phyloP scores from a whole-genome alignment of 64 coral and sea anemone species.

The Astreopora myriophthalma region DNA sequence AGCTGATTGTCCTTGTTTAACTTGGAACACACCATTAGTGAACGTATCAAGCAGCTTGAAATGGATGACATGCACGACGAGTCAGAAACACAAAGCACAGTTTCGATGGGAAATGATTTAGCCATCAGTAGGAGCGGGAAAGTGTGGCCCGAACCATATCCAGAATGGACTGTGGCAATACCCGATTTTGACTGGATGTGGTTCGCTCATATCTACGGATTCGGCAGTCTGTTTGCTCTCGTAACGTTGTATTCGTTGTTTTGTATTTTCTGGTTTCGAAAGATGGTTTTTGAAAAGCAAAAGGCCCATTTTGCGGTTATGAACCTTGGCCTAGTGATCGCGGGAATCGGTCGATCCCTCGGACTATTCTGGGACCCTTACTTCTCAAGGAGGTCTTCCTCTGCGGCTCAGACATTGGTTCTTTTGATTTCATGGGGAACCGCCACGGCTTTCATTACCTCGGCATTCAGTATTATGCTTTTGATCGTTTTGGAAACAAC shows the following conservation, averaged over 20 bases:
- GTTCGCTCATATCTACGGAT: constrained; percentile 57
- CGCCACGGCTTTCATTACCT: constrained; percentile 66
- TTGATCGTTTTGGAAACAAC: constrained; percentile 83
- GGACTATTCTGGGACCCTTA: constrained; percentile 72
- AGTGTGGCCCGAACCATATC: constrained; percentile 70
- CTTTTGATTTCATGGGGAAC: constrained; percentile 53
- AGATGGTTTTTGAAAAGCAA: neutral
- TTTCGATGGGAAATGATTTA: neutral
- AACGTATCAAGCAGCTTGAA: too few species aligned
- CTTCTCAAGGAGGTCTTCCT: neutral
- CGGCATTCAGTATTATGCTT: constrained; percentile 73
- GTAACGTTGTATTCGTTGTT: neutral
- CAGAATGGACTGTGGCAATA: constrained; percentile 54
- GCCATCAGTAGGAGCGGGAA: neutral
- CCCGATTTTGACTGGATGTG: constrained; percentile 44
- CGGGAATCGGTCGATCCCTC: constrained; percentile 43
- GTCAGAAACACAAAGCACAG: neutral
- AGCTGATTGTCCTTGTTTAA: too few species aligned
- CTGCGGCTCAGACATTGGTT: neutral
- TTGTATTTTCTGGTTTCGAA: constrained; percentile 9
- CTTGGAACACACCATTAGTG: too few species aligned
- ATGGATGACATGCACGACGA: neutral
- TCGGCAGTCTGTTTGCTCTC: constrained; percentile 49
- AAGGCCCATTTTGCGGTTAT: constrained; percentile 48
- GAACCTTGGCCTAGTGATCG: constrained; percentile 24